Evolutionary conservation across 2,113 vertebrate species (phyloP).

Genomic region (Phaetusa simplex): DNA sequence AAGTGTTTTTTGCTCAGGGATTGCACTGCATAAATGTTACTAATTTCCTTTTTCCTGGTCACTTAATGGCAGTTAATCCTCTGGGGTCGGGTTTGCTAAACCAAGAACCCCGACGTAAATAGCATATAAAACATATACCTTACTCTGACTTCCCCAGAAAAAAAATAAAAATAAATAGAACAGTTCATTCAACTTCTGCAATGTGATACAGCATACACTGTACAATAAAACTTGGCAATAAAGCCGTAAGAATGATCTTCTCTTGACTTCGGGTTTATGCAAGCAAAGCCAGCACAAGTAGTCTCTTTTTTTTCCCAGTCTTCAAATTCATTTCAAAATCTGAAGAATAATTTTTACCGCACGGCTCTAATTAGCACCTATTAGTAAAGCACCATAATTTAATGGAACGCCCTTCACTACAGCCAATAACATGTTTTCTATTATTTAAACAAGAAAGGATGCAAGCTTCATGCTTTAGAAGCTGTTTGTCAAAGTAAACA

Average conservation of each 20-base stretch:
- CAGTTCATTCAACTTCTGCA: not conserved
- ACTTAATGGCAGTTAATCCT: not conserved
- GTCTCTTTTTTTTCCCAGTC: not conserved
- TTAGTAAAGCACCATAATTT: conserved; percentile 63
- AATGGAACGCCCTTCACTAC: conserved; percentile 32
- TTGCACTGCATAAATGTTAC: not conserved
- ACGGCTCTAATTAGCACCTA: conserved; percentile 52
- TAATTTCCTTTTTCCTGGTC: not conserved
- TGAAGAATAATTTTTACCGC: conserved; percentile 20
- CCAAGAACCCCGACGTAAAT: not conserved
- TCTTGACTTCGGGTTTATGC: not conserved
- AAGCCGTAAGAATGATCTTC: not conserved
- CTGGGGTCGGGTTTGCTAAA: not conserved
- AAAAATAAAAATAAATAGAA: not conserved
- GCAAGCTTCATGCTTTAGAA: conserved; percentile 75
- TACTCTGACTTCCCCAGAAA: not conserved
- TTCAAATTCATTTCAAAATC: conserved; percentile 33
- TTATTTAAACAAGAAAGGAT: conserved; percentile 52
- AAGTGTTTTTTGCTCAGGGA: not conserved
- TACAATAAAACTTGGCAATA: not conserved
- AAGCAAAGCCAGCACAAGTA: conserved; percentile 28
- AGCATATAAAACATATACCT: not conserved
- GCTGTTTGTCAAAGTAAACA: conserved; percentile 54
- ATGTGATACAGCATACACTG: not conserved
- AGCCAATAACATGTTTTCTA: conserved; percentile 47